Evolutionary conservation across 2,888 invertebrate species (phyloP).

Genomic region (Cancer borealis): DNA sequence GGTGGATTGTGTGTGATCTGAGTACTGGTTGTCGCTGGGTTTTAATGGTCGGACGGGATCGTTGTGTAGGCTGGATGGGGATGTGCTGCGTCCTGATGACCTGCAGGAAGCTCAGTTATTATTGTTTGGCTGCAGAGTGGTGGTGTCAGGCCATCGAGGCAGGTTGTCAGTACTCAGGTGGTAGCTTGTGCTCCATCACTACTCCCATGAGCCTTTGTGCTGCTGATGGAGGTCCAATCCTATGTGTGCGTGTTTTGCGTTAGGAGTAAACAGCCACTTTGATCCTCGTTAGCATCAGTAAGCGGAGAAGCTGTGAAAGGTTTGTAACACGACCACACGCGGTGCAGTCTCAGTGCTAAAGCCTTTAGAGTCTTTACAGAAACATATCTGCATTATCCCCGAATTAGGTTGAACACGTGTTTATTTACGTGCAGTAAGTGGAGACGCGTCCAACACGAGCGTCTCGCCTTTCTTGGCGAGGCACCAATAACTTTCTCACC

Average conservation of each 20-base stretch:
- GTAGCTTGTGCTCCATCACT: not conserved
- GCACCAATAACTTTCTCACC: constrained; percentile 34
- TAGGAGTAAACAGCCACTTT: not conserved
- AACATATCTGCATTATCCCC: not conserved
- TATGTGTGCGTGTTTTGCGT: not conserved
- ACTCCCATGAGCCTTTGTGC: not conserved
- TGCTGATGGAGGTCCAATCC: not conserved
- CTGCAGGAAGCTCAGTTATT: not conserved
- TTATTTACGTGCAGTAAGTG: constrained; percentile 17
- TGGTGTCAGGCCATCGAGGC: not conserved
- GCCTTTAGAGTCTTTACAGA: not conserved
- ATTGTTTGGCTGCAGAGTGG: not conserved
- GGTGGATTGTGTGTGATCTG: not conserved
- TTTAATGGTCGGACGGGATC: not conserved
- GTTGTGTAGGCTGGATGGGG: too few relatives aligned
- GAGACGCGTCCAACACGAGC: constrained; percentile 25
- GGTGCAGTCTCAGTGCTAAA: not conserved
- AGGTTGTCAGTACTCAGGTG: not conserved
- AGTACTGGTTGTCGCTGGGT: not conserved
- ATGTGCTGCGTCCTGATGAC: not conserved
- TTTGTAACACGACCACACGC: not conserved
- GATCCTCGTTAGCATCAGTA: not conserved
- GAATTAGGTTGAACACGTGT: constrained; percentile 27
- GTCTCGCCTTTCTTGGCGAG: not conserved
- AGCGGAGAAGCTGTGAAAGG: not conserved